A percentile compares a stretch with the other conserved stretches of the same genome.
phyloP scores from a whole-genome alignment of 2,113 vertebrate species.

The Indri indri region DNA sequence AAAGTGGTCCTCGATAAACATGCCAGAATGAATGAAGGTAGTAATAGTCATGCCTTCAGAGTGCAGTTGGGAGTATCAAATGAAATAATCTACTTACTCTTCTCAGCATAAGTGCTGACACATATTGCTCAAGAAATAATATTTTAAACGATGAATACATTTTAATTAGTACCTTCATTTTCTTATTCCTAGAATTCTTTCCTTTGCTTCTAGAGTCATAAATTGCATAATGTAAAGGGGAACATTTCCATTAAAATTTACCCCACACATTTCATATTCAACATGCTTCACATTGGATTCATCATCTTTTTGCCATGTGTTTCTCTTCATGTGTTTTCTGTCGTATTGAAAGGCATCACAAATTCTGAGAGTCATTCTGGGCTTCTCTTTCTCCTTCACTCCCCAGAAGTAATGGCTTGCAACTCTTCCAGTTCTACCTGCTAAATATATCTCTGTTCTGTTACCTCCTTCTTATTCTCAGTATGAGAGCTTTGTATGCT shows the following conservation, averaged over 20 bases:
- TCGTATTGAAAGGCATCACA: neutral
- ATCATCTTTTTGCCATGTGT: neutral
- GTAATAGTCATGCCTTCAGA: neutral
- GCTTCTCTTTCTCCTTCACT: neutral
- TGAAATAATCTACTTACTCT: neutral
- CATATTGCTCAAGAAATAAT: neutral
- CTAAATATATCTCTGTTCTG: neutral
- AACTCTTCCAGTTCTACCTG: neutral
- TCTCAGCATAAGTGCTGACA: neutral
- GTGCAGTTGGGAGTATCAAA: neutral
- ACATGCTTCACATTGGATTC: neutral
- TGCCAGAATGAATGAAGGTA: neutral
- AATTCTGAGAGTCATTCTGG: neutral
- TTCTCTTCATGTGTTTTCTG: neutral
- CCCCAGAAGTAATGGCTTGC: neutral
- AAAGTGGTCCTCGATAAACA: neutral
- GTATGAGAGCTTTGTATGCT: neutral
- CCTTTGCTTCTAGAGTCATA: neutral
- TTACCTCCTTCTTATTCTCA: neutral
- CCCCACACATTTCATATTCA: neutral
- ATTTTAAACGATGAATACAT: neutral
- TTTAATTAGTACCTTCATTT: neutral
- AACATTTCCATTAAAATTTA: neutral
- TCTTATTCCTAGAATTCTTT: neutral
- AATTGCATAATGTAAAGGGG: neutral